Conservation (phyloP, 2,113 vertebrate genomes). For the Acinonyx jubatus region DNA sequence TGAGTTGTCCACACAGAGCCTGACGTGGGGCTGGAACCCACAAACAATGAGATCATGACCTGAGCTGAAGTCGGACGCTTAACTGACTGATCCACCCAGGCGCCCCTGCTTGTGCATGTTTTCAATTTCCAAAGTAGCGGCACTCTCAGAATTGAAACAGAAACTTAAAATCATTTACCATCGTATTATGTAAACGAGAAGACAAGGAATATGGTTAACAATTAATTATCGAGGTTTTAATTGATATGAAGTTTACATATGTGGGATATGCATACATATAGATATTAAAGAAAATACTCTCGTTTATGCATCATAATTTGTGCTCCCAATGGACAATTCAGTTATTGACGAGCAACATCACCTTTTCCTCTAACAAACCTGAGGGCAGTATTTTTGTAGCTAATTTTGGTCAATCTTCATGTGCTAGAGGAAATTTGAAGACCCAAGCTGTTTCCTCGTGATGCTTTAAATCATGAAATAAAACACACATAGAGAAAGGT, state of each 20-base stretch:
- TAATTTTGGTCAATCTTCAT: not conserved
- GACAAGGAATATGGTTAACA: not conserved
- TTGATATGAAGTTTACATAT: not conserved
- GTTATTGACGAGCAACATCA: not conserved
- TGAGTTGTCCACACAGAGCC: too few relatives aligned
- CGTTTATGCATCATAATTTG: not conserved
- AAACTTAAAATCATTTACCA: not conserved
- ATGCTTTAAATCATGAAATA: not conserved
- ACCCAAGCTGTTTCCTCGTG: not conserved
- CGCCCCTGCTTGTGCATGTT: not conserved
- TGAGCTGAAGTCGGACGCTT: too few relatives aligned
- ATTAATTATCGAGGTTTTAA: not conserved
- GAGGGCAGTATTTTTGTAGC: not conserved
- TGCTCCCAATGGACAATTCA: not conserved
- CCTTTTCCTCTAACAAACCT: not conserved
- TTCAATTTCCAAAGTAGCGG: not conserved
- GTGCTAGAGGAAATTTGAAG: not conserved
- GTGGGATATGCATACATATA: not conserved
- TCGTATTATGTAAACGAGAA: not conserved
- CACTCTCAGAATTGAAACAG: not conserved
- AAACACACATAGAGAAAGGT: not conserved
- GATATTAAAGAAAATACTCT: not conserved
- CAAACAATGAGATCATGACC: too few relatives aligned
- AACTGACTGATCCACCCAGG: too few relatives aligned
- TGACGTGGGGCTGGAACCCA: too few relatives aligned